phyloP scores from a whole-genome alignment of 2,888 invertebrate species.

The Metellina segmentata region DNA sequence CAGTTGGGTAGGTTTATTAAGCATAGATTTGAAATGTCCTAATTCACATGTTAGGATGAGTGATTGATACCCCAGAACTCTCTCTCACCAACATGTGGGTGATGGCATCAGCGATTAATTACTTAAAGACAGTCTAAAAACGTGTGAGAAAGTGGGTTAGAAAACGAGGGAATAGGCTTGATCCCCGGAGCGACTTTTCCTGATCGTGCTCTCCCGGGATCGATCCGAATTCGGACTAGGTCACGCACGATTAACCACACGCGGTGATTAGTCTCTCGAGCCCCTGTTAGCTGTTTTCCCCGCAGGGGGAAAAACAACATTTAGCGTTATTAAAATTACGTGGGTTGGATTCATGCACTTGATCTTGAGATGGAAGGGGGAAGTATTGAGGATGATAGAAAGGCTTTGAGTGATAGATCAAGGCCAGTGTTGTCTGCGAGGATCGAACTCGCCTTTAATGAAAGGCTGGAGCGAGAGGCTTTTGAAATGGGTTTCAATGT shows the following conservation, averaged over 20 bases:
- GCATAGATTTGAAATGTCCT: not conserved
- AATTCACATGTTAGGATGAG: not conserved
- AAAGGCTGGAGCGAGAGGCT: slow-evolving; percentile 8
- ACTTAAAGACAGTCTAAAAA: not conserved
- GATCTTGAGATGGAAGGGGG: slow-evolving; percentile 19
- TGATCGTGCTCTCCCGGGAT: not conserved
- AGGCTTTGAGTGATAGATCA: slow-evolving; percentile 36
- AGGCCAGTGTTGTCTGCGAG: slow-evolving; percentile 27
- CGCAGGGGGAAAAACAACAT: no score
- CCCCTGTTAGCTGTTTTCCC: no score
- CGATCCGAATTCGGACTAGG: slow-evolving; percentile 39
- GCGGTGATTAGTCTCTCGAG: not conserved
- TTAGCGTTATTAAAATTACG: no score
- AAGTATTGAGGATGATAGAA: not conserved
- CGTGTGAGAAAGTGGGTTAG: slow-evolving; percentile 57
- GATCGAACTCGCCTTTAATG: not conserved
- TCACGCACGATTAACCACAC: slow-evolving; percentile 43
- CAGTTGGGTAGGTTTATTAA: no score
- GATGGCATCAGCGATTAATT: not conserved
- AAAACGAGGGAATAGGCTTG: slow-evolving; percentile 7
- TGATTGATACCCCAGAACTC: not conserved
- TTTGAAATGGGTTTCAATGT: slow-evolving; percentile 56
- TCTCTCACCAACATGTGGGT: not conserved
- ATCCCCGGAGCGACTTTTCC: slow-evolving; percentile 9
- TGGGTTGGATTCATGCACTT: not conserved